Conservation (phyloP, 2,797 vertebrate genomes). For the Acanthurus leucopareius region DNA sequence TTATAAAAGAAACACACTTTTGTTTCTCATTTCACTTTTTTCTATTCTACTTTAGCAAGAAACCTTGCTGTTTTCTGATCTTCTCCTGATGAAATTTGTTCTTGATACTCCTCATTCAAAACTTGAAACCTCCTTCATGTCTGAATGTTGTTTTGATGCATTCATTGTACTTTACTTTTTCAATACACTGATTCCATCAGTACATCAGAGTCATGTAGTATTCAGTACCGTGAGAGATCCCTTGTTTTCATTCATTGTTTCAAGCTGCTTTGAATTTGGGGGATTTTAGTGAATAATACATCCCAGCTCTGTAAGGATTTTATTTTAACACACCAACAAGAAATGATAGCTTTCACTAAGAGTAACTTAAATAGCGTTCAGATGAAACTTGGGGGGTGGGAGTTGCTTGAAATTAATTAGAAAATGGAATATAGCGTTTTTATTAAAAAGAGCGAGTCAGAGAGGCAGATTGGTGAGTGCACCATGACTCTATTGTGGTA, state of each 20-base stretch:
- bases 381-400: background rate
- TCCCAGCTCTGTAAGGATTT: background rate
- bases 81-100: too few relatives aligned
- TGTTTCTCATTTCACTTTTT: background rate
- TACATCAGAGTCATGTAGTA: background rate
- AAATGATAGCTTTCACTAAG: background rate
- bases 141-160: background rate
- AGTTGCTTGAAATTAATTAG: background rate
- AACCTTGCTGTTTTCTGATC: background rate
- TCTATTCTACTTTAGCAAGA: background rate
- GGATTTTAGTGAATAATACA: background rate
- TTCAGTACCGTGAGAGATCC: background rate
- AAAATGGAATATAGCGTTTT: conserved; percentile 1
- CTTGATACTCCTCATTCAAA: background rate
- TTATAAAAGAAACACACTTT: background rate
- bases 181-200: background rate
- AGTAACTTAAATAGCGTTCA: background rate
- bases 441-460: background rate
- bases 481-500: conserved; percentile 1
- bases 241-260: background rate
- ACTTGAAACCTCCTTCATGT: background rate
- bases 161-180: background rate
- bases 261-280: background rate
- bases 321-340: conserved; percentile 9
- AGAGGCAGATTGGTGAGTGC: background rate